phyloP scores from a whole-genome alignment of 2,888 invertebrate species.

The Belgica antarctica region DNA sequence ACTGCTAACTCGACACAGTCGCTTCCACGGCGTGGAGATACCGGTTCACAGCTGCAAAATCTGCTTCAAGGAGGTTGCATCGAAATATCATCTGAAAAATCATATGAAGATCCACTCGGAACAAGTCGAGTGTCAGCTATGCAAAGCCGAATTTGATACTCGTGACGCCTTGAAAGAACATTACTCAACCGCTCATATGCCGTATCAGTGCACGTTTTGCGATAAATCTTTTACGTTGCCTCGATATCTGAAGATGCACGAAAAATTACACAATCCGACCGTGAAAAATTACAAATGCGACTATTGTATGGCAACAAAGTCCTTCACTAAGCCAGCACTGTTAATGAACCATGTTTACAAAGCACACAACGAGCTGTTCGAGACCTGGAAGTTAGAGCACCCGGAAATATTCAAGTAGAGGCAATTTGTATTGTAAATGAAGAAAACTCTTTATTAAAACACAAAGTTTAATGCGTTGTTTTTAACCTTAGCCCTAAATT shows the following conservation, averaged over 20 bases:
- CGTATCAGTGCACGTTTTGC: background rate
- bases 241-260: slow-evolving; percentile 35
- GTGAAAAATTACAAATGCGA: background rate
- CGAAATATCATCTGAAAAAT: slow-evolving; percentile 33
- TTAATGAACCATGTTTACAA: slow-evolving; percentile 25
- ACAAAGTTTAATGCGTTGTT: slow-evolving; percentile 1
- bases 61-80: slow-evolving; percentile 28
- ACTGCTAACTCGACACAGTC: slow-evolving; percentile 4
- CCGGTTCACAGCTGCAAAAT: background rate
- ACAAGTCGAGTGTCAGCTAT: background rate
- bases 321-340: slow-evolving; percentile 23
- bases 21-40: slow-evolving; percentile 28
- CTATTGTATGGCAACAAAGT: background rate
- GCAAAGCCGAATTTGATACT: background rate
- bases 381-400: slow-evolving; percentile 18
- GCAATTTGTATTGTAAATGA: background rate
- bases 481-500: background rate
- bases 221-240: slow-evolving; percentile 12
- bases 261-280: slow-evolving; percentile 14
- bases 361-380: slow-evolving; percentile 9
- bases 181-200: background rate
- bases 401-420: background rate
- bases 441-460: background rate
- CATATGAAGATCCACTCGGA: slow-evolving; percentile 23
- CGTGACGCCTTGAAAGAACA: slow-evolving; percentile 16